Evolutionary conservation across 2,113 vertebrate species (phyloP).

Genomic region (Leptobrachium leishanense): DNA sequence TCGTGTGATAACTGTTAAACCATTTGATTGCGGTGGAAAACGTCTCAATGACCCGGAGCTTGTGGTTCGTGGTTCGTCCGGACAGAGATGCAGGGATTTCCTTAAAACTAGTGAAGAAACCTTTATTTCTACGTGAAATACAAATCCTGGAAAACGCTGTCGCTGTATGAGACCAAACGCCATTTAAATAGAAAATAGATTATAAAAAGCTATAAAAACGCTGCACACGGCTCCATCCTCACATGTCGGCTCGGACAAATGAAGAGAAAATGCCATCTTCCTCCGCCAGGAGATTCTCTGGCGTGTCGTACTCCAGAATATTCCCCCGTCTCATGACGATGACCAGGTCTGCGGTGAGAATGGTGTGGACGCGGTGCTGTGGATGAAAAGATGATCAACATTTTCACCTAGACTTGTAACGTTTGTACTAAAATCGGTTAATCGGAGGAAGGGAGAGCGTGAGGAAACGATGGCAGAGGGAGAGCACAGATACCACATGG

Average conservation of each 20-base stretch:
- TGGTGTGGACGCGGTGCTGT: slow-evolving; percentile 97
- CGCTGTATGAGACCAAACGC: slow-evolving; percentile 34
- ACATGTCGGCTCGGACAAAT: slow-evolving; percentile 96
- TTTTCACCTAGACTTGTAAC: no score
- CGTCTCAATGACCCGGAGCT: no score
- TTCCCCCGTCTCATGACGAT: slow-evolving; percentile 96
- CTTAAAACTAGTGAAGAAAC: slow-evolving; percentile 45
- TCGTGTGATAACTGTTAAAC: no score
- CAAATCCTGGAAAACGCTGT: slow-evolving; percentile 43
- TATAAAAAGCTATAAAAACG: slow-evolving; percentile 54
- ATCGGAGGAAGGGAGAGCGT: no score
- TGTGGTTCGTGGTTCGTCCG: no score
- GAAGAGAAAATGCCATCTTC: slow-evolving; percentile 93
- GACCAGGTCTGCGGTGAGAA: slow-evolving; percentile 91
- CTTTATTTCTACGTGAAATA: slow-evolving; percentile 57
- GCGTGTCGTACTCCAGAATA: slow-evolving; percentile 91
- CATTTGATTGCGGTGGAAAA: no score
- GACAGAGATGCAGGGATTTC: no score
- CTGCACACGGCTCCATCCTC: slow-evolving; percentile 40
- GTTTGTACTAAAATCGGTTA: no score
- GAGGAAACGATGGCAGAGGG: no score
- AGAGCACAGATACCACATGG: no score
- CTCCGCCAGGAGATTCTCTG: slow-evolving; percentile 85
- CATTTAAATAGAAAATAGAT: slow-evolving; percentile 49
- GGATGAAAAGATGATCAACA: no score